These are phyloP conservation scores for Onchidella celtica DNA, from an alignment of 2,888 invertebrate species.

Conservation along the genomic window DNA sequence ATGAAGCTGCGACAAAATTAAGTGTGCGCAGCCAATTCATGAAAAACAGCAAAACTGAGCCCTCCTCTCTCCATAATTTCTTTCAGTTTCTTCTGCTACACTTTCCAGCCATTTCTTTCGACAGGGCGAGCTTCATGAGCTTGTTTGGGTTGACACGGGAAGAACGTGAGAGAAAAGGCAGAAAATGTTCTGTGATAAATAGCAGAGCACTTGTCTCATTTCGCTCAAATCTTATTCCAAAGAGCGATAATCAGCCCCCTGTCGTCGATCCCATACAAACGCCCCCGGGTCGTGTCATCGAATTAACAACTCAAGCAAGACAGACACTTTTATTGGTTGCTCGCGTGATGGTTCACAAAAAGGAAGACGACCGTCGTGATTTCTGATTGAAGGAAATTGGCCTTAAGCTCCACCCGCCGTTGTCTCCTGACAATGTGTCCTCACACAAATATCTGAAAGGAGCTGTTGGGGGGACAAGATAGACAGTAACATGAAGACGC, in stretches of 20 bases:
- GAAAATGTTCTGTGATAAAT: conserved; percentile 51
- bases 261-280: conserved; percentile 46
- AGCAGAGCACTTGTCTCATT: conserved; percentile 46
- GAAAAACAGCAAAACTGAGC: conserved; percentile 12
- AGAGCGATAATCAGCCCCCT: conserved; percentile 49
- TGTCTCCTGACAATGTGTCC: conserved; percentile 1
- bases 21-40: conserved; percentile 27
- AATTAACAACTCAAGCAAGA: conserved; percentile 50
- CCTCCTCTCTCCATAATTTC: conserved; percentile 22
- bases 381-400: conserved; percentile 39
- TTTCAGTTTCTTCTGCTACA: background rate
- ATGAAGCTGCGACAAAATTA: conserved; percentile 44
- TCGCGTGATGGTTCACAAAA: conserved; percentile 44
- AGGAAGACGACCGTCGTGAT: conserved; percentile 22
- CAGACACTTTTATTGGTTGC: conserved; percentile 51
- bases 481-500: background rate
- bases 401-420: conserved; percentile 35
- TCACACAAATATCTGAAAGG: conserved; percentile 14
- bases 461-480: background rate
- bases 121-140: background rate
- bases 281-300: conserved; percentile 39
- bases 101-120: conserved; percentile 23
- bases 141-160: conserved; percentile 25
- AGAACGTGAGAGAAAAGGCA: conserved; percentile 42
- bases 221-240: conserved; percentile 33